phyloP scores from a whole-genome alignment of 1,140 invertebrate species.

The Tetramorium simillimum region DNA sequence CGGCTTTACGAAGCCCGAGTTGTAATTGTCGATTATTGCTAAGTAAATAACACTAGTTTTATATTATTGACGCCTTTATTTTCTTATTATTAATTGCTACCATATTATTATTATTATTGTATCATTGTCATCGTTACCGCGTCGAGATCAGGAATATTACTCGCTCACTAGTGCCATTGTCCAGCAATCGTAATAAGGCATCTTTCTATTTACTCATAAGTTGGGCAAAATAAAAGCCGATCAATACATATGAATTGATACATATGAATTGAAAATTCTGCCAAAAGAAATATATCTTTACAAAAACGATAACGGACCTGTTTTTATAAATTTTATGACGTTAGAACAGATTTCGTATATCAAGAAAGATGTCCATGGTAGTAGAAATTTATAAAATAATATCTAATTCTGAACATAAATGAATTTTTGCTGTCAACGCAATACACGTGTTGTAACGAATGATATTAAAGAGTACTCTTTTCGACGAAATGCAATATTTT shows the following conservation, averaged over 20 bases:
- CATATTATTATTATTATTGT: constrained; percentile 36
- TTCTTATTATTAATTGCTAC: constrained; percentile 32
- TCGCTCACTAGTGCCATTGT: constrained; percentile 52
- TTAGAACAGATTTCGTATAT: constrained; percentile 6
- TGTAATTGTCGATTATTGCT: constrained; percentile 67
- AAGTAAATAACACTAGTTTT: constrained; percentile 68
- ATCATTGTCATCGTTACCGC: constrained; percentile 69
- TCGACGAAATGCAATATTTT: constrained; percentile 31
- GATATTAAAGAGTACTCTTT: constrained; percentile 27
- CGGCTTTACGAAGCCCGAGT: constrained; percentile 51
- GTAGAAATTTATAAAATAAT: constrained; percentile 33
- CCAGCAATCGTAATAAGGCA: constrained; percentile 33
- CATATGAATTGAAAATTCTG: constrained; percentile 12
- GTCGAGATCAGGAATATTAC: constrained; percentile 39
- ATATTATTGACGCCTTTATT: constrained; percentile 54
- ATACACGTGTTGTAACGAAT: constrained; percentile 1
- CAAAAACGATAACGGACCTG: background rate
- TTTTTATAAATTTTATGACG: constrained; percentile 31
- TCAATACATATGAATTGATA: constrained; percentile 2
- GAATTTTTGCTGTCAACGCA: constrained; percentile 20
- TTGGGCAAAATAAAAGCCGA: background rate
- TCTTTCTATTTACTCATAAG: constrained; percentile 31
- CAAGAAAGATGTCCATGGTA: background rate
- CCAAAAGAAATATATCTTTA: constrained; percentile 28
- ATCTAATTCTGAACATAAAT: background rate